These are phyloP conservation scores for Atherinosoma microstoma DNA, from an alignment of 2,797 vertebrate genomes.

Conservation along the genomic window DNA sequence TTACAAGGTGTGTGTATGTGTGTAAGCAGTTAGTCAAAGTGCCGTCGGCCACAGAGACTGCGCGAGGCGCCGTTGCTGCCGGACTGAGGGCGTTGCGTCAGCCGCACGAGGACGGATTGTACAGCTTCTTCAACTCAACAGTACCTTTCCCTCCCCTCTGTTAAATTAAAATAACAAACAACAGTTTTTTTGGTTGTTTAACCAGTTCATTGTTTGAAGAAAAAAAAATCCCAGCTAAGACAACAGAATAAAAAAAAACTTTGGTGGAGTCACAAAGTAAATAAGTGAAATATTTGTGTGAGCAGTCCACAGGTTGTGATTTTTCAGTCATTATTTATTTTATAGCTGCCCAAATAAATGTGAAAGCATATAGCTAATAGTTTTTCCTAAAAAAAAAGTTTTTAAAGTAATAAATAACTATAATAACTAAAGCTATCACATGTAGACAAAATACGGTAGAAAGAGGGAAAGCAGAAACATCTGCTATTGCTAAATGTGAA, in stretches of 20 bases:
- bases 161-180: neutral
- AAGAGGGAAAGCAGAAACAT: neutral
- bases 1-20: conserved; percentile 6
- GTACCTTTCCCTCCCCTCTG: neutral
- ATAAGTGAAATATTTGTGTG: neutral
- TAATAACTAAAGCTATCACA: neutral
- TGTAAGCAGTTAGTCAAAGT: neutral
- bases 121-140: neutral
- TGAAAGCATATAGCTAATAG: neutral
- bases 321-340: neutral
- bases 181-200: neutral
- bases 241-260: neutral
- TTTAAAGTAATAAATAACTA: neutral
- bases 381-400: neutral
- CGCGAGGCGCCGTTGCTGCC: neutral
- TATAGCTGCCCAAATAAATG: neutral
- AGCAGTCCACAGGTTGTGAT: neutral
- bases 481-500: neutral
- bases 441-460: neutral
- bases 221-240: neutral
- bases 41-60: neutral
- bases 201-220: neutral
- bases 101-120: neutral
- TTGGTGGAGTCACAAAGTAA: neutral
- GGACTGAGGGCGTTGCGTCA: conserved; percentile 31